A percentile compares a stretch with the other conserved stretches of the same genome.
These are phyloP conservation scores for Nowickia ferox DNA, from an alignment of 2,888 invertebrate species.

Conservation along the genomic window DNA sequence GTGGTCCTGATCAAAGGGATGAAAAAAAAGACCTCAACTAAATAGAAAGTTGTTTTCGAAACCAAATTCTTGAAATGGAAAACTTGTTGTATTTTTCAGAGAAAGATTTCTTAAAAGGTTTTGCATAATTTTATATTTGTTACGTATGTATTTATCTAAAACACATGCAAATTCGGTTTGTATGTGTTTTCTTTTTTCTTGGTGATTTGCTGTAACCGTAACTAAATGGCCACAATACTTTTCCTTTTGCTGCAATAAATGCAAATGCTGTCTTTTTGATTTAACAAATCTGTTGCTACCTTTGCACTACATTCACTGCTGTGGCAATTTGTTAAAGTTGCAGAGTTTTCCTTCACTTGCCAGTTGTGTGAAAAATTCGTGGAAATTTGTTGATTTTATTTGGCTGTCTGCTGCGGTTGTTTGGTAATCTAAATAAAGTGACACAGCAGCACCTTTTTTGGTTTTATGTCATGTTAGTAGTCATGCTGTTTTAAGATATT, in stretches of 20 bases:
- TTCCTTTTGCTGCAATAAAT: constrained; percentile 34
- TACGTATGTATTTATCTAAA: constrained; percentile 45
- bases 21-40: constrained; percentile 34
- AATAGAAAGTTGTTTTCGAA: constrained; percentile 55
- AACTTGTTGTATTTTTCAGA: constrained; percentile 30
- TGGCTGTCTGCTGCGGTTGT: constrained; percentile 36
- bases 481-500: constrained; percentile 66
- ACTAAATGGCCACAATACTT: constrained; percentile 43
- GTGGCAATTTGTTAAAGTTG: constrained; percentile 58
- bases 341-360: constrained; percentile 37
- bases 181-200: constrained; percentile 1
- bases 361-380: constrained; percentile 60
- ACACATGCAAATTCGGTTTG: constrained; percentile 58
- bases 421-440: constrained; percentile 68
- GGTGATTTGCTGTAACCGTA: constrained; percentile 25
- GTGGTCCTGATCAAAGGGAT: constrained; percentile 23
- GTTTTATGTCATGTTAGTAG: constrained; percentile 68
- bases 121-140: constrained; percentile 55
- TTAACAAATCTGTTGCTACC: constrained; percentile 40
- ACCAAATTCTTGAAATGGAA: background rate
- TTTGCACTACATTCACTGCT: constrained; percentile 31
- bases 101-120: constrained; percentile 22
- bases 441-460: constrained; percentile 72
- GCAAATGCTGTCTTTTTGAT: constrained; percentile 59
- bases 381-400: constrained; percentile 51